Evolutionary conservation across 2,797 vertebrate genomes (phyloP).

Genomic region (Uromys caudimaculatus): DNA sequence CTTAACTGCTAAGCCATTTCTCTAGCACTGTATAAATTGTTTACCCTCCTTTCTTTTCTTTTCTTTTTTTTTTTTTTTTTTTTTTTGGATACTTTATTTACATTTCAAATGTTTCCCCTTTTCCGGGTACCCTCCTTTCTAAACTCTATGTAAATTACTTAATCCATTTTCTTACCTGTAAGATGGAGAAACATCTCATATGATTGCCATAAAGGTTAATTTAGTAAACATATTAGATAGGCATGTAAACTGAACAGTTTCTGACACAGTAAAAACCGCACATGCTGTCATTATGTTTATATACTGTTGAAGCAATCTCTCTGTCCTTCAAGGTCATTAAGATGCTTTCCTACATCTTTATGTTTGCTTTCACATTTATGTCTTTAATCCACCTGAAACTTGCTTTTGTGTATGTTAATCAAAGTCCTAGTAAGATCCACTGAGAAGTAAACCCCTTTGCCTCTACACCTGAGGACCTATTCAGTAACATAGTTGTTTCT

Average conservation of each 20-base stretch:
- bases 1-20: background rate
- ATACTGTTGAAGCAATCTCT: background rate
- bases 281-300: background rate
- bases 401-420: background rate
- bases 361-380: slow-evolving; percentile 26
- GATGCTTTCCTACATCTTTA: slow-evolving; percentile 8
- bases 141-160: background rate
- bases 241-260: background rate
- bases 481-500: background rate
- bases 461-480: background rate
- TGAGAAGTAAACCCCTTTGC: background rate
- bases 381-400: background rate
- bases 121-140: background rate
- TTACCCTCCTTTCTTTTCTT: background rate
- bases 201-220: background rate
- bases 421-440: background rate
- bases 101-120: too few species aligned
- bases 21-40: background rate
- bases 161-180: background rate
- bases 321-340: background rate
- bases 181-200: background rate
- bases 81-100: too few species aligned
- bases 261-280: slow-evolving; percentile 1
- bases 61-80: too few species aligned
- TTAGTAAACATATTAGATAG: background rate